phyloP scores from a whole-genome alignment of 2,797 vertebrate species.

The Enteromius mattozi region DNA sequence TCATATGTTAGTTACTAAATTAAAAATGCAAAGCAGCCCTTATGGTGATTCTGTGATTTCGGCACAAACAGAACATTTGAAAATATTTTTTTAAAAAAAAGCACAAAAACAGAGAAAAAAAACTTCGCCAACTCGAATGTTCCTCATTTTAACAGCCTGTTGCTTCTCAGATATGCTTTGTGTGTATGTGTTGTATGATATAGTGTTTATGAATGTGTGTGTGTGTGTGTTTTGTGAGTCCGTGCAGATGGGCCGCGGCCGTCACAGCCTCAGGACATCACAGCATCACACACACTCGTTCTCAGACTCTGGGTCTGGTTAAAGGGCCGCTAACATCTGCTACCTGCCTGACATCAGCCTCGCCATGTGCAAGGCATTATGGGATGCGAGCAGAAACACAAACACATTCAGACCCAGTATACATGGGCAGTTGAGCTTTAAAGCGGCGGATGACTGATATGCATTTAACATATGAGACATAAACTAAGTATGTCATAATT shows the following conservation, averaged over 20 bases:
- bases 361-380: conserved; percentile 14
- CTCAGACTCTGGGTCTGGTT: conserved; percentile 19
- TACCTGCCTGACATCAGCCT: conserved; percentile 17
- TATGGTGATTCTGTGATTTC: conserved; percentile 98
- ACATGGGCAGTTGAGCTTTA: not conserved
- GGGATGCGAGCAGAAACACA: conserved; percentile 7
- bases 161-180: conserved; percentile 60
- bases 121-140: conserved; percentile 71
- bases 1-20: conserved; percentile 99
- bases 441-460: too few species aligned
- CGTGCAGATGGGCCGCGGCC: conserved; percentile 15
- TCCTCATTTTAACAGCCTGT: conserved; percentile 77
- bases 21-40: conserved; percentile 99
- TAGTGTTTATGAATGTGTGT: not conserved
- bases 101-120: conserved; percentile 41
- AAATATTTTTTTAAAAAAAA: conserved; percentile 70
- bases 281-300: not conserved
- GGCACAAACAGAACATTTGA: conserved; percentile 94
- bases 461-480: not conserved
- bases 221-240: conserved; percentile 28
- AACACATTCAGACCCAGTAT: not conserved
- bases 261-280: conserved; percentile 14
- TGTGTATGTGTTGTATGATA: not conserved
- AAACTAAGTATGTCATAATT: not conserved
- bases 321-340: conserved; percentile 24